phyloP scores from a whole-genome alignment of 2,797 vertebrate genomes.

The Hozukius guyotensis region DNA sequence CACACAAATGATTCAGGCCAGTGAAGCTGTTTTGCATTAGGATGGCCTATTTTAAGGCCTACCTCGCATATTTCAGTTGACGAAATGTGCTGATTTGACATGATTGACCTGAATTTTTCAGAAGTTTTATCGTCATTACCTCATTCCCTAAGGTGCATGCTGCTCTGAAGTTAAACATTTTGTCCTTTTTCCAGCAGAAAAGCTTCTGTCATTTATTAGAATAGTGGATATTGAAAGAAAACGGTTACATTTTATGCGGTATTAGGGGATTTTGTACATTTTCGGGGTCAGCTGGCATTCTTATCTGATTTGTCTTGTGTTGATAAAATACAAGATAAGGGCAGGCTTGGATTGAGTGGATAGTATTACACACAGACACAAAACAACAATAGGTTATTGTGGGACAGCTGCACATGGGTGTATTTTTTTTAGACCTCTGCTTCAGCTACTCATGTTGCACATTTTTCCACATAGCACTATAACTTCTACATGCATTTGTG shows the following conservation, averaged over 20 bases:
- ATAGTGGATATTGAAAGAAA: not conserved
- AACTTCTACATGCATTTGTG: too few relatives aligned
- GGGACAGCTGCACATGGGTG: not conserved
- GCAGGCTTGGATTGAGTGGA: not conserved
- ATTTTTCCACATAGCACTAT: constrained; percentile 21
- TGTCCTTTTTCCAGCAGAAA: not conserved
- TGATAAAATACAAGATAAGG: constrained; percentile 28
- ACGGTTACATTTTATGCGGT: rapidly evolving
- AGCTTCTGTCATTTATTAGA: not conserved
- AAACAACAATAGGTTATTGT: constrained; percentile 43
- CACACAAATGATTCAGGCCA: constrained; percentile 60
- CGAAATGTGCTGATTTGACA: constrained; percentile 30
- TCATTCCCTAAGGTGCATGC: not conserved
- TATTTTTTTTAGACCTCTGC: constrained; percentile 9
- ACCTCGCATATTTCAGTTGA: constrained; percentile 17
- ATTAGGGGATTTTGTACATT: constrained; percentile 16
- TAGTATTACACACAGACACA: not conserved
- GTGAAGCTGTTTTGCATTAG: constrained; percentile 52
- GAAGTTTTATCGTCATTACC: not conserved
- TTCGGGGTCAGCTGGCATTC: constrained; percentile 10
- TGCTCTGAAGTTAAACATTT: not conserved
- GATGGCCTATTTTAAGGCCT: constrained; percentile 54
- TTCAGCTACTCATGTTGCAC: constrained; percentile 9
- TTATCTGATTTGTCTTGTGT: constrained; percentile 32
- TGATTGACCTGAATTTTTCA: not conserved